phyloP scores from a whole-genome alignment of 1,140 invertebrate species.

The Oscheius sp. region DNA sequence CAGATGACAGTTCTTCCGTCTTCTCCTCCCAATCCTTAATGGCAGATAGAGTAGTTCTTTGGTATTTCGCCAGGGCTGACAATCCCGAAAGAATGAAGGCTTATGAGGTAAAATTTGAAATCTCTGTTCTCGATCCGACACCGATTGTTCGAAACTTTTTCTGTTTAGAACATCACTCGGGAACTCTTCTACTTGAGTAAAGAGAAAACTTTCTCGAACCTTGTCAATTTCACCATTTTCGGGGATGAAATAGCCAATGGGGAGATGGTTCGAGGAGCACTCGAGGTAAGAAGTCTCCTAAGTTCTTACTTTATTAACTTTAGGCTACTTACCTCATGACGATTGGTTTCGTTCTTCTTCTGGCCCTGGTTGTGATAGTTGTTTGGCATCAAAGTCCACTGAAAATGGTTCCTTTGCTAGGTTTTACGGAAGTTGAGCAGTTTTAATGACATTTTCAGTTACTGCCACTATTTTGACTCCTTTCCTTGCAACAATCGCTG shows the following conservation, averaged over 20 bases:
- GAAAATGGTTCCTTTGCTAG: slow-evolving; percentile 19
- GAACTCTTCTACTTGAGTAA: slow-evolving; percentile 43
- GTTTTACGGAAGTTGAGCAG: not conserved
- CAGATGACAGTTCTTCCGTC: not conserved
- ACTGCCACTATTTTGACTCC: slow-evolving; percentile 53
- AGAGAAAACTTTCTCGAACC: slow-evolving; percentile 34
- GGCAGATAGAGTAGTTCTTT: slow-evolving; percentile 43
- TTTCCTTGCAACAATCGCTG: slow-evolving; percentile 48
- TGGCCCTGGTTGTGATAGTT: slow-evolving; percentile 49
- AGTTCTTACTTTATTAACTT: no score
- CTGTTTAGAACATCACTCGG: slow-evolving; percentile 35
- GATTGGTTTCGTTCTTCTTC: slow-evolving; percentile 52
- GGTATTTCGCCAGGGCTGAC: slow-evolving; percentile 53
- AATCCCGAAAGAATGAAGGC: slow-evolving; percentile 31
- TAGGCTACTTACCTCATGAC: slow-evolving; percentile 57
- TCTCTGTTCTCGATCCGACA: not conserved
- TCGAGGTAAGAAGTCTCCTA: no score
- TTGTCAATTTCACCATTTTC: slow-evolving; percentile 51
- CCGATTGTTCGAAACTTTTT: not conserved
- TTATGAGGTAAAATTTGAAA: not conserved
- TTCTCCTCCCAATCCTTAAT: slow-evolving; percentile 41
- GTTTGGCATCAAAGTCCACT: slow-evolving; percentile 30
- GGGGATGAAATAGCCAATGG: slow-evolving; percentile 52
- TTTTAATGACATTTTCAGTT: slow-evolving; percentile 26
- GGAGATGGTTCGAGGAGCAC: slow-evolving; percentile 51